Conservation (phyloP, 2,113 vertebrate species). For the Lamprotornis superbus region DNA sequence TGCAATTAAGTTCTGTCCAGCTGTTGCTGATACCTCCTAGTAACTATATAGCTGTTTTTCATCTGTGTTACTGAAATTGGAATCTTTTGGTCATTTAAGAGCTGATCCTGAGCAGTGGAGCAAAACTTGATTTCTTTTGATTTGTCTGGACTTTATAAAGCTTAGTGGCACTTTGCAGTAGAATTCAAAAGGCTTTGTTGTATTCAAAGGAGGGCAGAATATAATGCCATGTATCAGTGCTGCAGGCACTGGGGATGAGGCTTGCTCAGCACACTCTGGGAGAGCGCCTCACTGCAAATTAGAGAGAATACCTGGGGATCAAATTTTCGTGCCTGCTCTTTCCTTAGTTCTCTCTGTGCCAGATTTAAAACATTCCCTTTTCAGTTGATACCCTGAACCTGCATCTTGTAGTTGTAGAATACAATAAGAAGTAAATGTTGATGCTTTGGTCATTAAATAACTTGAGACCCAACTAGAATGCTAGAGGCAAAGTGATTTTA, state of each 20-base stretch:
- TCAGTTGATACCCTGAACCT: not conserved
- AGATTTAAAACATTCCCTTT: not conserved
- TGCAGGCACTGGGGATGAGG: not conserved
- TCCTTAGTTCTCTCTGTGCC: not conserved
- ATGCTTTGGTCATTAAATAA: not conserved
- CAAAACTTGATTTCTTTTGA: not conserved
- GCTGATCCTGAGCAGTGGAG: not conserved
- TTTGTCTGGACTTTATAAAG: not conserved
- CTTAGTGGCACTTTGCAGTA: not conserved
- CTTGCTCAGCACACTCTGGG: not conserved
- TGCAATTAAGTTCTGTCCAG: constrained; percentile 25
- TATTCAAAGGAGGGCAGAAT: not conserved
- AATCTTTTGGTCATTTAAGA: not conserved
- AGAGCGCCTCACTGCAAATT: not conserved
- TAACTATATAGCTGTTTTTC: not conserved
- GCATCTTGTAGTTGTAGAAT: not conserved
- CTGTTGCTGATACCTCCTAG: not conserved
- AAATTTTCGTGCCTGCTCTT: not conserved
- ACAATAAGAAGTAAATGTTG: not conserved
- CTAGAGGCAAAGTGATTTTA: not conserved
- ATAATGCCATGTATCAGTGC: not conserved
- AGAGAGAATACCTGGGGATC: not conserved
- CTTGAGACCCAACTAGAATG: not conserved
- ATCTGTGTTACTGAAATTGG: not conserved
- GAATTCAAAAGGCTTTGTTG: not conserved